Evolutionary conservation across 2,113 vertebrate genomes (phyloP).

Genomic region (Antigone vipio): DNA sequence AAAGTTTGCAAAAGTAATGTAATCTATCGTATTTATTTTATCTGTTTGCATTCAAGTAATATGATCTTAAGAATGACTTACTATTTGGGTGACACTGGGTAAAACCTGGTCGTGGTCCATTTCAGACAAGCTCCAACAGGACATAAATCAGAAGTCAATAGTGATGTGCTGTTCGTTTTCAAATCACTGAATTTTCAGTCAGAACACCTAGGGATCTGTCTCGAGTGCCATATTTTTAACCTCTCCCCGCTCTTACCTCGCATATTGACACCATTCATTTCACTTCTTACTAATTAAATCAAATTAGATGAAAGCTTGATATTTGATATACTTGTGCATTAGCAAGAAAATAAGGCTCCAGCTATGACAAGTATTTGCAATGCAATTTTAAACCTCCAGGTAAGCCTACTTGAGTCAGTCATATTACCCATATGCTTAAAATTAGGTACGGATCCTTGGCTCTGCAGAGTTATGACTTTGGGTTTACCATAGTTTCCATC

Average conservation of each 20-base stretch:
- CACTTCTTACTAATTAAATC: constrained; percentile 3
- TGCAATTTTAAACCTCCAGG: neutral
- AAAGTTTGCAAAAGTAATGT: neutral
- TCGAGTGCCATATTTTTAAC: neutral
- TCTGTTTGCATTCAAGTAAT: neutral
- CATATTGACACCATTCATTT: neutral
- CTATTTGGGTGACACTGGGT: neutral
- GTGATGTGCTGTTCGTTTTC: neutral
- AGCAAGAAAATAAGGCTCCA: neutral
- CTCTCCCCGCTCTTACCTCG: neutral
- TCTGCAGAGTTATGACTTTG: neutral
- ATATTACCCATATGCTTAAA: neutral
- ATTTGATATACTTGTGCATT: neutral
- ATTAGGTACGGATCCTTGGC: neutral
- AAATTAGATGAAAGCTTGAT: neutral
- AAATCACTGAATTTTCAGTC: neutral
- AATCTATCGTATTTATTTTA: neutral
- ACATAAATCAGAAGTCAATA: neutral
- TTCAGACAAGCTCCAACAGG: neutral
- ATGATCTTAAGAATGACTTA: neutral
- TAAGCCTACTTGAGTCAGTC: neutral
- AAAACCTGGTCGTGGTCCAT: neutral
- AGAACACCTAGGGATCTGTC: neutral
- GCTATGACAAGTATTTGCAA: neutral
- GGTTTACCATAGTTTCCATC: neutral